Evolutionary conservation across 2,113 vertebrate genomes (phyloP).

Genomic region (Muntiacus muntjak): DNA sequence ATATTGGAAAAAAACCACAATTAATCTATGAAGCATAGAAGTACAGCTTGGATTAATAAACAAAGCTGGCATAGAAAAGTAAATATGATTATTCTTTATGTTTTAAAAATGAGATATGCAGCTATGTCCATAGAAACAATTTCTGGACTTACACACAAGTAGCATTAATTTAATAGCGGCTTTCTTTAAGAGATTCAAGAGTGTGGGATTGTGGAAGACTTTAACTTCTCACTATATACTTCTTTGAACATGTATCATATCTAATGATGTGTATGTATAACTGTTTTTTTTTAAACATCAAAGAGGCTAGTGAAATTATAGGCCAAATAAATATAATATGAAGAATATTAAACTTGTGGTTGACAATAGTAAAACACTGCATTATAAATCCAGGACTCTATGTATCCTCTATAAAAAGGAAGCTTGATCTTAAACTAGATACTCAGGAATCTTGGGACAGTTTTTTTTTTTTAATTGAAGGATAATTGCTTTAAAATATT

Average conservation of each 20-base stretch:
- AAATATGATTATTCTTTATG: not conserved
- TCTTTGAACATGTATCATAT: not conserved
- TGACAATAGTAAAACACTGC: not conserved
- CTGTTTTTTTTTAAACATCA: slow-evolving; percentile 8
- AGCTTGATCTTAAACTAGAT: slow-evolving; percentile 11
- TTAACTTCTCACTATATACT: not conserved
- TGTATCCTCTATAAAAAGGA: not conserved
- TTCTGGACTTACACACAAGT: not conserved
- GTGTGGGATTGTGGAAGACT: not conserved
- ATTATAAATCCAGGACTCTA: not conserved
- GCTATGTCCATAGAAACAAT: not conserved
- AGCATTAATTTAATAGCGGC: not conserved
- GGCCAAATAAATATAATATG: not conserved
- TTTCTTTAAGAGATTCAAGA: not conserved
- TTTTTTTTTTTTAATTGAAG: not conserved
- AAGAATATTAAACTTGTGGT: not conserved
- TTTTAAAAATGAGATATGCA: not conserved
- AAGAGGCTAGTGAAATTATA: not conserved
- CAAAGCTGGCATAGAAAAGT: not conserved
- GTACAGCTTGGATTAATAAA: slow-evolving; percentile 6
- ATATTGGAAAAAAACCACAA: not conserved
- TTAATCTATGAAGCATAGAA: not conserved
- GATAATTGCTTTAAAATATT: not conserved
- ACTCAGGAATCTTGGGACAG: not conserved
- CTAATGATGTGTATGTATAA: not conserved